Evolutionary conservation across 2,888 invertebrate species (phyloP).

Genomic region (Cephus pygmeus): DNA sequence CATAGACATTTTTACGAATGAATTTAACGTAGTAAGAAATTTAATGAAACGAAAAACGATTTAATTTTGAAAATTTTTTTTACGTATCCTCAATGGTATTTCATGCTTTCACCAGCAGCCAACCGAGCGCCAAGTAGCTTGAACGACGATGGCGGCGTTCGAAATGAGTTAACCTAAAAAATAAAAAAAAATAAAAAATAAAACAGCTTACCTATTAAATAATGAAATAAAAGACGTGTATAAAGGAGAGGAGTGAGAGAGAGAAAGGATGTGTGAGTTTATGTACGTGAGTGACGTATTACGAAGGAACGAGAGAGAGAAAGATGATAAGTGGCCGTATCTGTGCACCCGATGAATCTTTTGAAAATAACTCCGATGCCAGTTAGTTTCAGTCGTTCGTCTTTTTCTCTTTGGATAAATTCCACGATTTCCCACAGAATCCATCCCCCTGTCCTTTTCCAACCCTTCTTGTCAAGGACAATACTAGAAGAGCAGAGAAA

Average conservation of each 20-base stretch:
- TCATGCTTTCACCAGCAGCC: not conserved
- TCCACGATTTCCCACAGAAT: too few species aligned
- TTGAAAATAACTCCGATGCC: too few species aligned
- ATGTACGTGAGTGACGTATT: slow-evolving; percentile 1
- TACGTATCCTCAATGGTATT: not conserved
- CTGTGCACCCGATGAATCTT: too few species aligned
- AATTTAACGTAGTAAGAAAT: not conserved
- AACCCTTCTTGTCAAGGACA: too few species aligned
- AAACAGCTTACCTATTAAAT: not conserved
- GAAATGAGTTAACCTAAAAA: not conserved
- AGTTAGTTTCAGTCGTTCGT: too few species aligned
- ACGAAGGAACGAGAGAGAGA: slow-evolving; percentile 11
- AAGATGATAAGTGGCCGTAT: slow-evolving; percentile 4
- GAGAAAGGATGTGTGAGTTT: slow-evolving; percentile 14
- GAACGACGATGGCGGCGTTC: not conserved
- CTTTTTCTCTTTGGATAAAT: too few species aligned
- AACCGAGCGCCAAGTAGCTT: not conserved
- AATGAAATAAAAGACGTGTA: not conserved
- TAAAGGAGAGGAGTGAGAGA: slow-evolving; percentile 16
- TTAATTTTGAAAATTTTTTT: not conserved
- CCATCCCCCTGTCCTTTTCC: too few species aligned
- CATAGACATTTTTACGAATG: not conserved
- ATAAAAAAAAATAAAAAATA: not conserved
- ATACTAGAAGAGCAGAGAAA: too few species aligned
- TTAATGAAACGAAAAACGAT: not conserved